These are phyloP conservation scores for Lasioglossum malachurum DNA, from an alignment of 2,888 invertebrate genomes.

Conservation along the genomic window DNA sequence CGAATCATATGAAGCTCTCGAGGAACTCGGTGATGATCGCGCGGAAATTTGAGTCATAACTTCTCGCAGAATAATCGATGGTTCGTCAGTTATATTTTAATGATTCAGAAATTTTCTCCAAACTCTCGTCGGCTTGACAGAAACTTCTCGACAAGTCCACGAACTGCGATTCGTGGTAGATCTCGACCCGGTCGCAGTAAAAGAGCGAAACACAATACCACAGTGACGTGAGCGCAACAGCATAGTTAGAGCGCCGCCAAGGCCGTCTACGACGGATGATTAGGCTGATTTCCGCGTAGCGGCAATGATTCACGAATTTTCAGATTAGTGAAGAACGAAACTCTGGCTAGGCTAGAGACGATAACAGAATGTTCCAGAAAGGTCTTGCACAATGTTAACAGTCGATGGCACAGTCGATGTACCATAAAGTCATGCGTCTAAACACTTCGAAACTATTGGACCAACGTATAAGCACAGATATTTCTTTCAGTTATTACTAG, in stretches of 20 bases:
- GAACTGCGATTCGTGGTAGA: constrained; percentile 37
- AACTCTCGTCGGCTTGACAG: constrained; percentile 21
- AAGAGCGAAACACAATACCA: constrained; percentile 35
- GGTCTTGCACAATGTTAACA: not conserved
- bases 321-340: not conserved
- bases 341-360: not conserved
- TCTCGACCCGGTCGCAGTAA: not conserved
- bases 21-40: not conserved
- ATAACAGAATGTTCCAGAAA: not conserved
- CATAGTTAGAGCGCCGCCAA: constrained; percentile 20
- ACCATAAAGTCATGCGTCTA: too few species aligned
- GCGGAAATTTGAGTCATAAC: not conserved
- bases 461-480: too few species aligned
- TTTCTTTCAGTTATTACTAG: too few species aligned
- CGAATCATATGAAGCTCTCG: not conserved
- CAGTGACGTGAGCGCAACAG: constrained; percentile 5
- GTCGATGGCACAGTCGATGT: not conserved
- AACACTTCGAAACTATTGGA: too few species aligned
- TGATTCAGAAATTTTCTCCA: constrained; percentile 67
- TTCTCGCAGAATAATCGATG: constrained; percentile 21
- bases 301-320: constrained; percentile 63
- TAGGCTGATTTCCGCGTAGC: constrained; percentile 53
- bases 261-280: constrained; percentile 40
- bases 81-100: not conserved
- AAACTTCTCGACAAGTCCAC: constrained; percentile 25